Conservation (phyloP, 1,140 invertebrate genomes). For the Coelopa frigida region DNA sequence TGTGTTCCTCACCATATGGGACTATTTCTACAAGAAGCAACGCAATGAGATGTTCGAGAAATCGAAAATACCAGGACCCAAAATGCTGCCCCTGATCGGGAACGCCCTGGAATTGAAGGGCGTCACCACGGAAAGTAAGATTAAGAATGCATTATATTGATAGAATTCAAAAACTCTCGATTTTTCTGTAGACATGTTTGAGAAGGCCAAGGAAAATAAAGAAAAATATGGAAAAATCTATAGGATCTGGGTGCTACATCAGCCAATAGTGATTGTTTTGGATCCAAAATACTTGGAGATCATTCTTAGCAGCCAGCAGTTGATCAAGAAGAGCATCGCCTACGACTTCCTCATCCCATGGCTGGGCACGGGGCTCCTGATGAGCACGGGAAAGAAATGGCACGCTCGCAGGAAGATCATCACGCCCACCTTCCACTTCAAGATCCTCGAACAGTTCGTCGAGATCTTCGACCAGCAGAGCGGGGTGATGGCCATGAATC, state of each 20-base stretch:
- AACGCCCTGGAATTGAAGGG: background rate
- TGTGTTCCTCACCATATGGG: background rate
- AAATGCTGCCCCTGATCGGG: conserved; percentile 4
- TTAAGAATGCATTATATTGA: background rate
- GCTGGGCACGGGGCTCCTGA: conserved; percentile 35
- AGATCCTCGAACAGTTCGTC: conserved; percentile 70
- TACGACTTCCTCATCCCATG: conserved; percentile 56
- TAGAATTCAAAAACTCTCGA: background rate
- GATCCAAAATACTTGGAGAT: conserved; percentile 22
- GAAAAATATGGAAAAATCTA: conserved; percentile 8
- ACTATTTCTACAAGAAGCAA: conserved; percentile 8
- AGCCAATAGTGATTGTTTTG: conserved; percentile 20
- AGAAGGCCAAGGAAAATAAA: conserved; percentile 10
- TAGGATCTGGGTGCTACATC: conserved; percentile 41
- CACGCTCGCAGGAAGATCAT: conserved; percentile 62
- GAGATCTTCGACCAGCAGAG: conserved; percentile 61
- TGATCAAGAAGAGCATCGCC: conserved; percentile 46
- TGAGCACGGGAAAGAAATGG: conserved; percentile 60
- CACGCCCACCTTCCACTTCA: conserved; percentile 79
- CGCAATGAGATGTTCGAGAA: background rate
- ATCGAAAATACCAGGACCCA: conserved; percentile 4
- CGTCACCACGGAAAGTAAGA: conserved; percentile 1
- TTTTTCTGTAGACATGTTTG: conserved; percentile 17
- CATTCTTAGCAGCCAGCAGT: conserved; percentile 17
- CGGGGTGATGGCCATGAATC: conserved; percentile 46